phyloP scores from a whole-genome alignment of 2,113 vertebrate species.

The Carollia perspicillata region DNA sequence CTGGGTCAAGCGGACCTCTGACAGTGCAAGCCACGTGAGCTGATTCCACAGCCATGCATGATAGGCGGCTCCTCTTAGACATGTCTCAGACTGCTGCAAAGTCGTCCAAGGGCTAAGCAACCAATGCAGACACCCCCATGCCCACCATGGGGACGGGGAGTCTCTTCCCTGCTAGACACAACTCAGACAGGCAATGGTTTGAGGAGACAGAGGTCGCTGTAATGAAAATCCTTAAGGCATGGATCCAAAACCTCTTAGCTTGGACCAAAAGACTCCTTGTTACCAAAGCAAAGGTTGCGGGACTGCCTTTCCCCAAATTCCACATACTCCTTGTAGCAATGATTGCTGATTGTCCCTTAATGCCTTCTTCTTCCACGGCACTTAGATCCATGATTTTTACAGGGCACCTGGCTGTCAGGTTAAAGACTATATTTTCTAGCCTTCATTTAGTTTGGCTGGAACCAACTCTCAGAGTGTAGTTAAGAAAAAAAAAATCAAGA shows the following conservation, averaged over 20 bases:
- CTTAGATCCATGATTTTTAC: not conserved
- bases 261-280: not conserved
- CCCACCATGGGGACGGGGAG: accelerated
- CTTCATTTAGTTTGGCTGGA: not conserved
- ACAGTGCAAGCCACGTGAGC: not conserved
- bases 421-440: not conserved
- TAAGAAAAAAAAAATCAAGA: not conserved
- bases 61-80: not conserved
- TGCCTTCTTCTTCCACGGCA: not conserved
- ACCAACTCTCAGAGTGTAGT: not conserved
- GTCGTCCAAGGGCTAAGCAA: not conserved
- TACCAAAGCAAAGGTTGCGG: not conserved
- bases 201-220: not conserved
- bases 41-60: not conserved
- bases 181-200: not conserved
- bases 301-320: not conserved
- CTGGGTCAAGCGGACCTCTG: not conserved
- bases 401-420: not conserved
- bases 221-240: not conserved
- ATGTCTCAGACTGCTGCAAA: not conserved
- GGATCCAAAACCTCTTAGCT: not conserved
- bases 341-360: not conserved
- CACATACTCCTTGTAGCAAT: not conserved
- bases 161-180: not conserved
- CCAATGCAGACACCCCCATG: not conserved